Percentiles rank a stretch among this genome's conserved stretches.
Evolutionary conservation across 2,113 vertebrate genomes (phyloP).

Genomic region (Hippolais icterina): DNA sequence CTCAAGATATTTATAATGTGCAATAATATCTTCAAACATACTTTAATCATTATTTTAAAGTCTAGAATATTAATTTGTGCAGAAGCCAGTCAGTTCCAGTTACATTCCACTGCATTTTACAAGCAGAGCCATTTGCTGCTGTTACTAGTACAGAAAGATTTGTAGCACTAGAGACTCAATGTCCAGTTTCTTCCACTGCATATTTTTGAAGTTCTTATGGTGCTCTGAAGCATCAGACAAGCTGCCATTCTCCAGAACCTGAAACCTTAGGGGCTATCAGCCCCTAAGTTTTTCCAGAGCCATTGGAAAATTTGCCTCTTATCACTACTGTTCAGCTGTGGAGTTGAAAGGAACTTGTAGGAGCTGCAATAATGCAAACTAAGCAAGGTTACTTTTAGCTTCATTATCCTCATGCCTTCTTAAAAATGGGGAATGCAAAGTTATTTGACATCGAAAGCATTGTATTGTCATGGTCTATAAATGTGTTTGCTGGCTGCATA

Average conservation of each 20-base stretch:
- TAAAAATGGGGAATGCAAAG: neutral
- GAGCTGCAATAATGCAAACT: neutral
- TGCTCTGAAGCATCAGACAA: neutral
- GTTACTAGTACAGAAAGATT: neutral
- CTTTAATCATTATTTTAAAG: neutral
- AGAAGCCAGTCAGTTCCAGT: neutral
- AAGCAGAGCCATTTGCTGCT: neutral
- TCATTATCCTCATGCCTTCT: conserved; percentile 22
- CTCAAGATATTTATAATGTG: neutral
- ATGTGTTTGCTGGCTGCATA: conserved; percentile 51
- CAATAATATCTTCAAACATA: neutral
- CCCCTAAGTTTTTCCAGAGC: neutral
- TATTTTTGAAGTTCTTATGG: neutral
- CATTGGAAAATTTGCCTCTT: neutral
- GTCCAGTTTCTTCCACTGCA: neutral
- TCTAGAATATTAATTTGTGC: neutral
- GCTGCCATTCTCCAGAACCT: neutral
- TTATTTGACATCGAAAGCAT: neutral
- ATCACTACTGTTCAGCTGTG: neutral
- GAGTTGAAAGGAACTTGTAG: neutral
- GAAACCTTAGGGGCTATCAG: neutral
- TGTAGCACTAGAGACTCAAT: neutral
- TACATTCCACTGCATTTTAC: neutral
- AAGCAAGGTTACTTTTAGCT: conserved; percentile 31
- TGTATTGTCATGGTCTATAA: conserved; percentile 46